Percentiles rank a stretch among this genome's conserved stretches.
phyloP scores from a whole-genome alignment of 2,113 vertebrate genomes.

The Piprites chloris region DNA sequence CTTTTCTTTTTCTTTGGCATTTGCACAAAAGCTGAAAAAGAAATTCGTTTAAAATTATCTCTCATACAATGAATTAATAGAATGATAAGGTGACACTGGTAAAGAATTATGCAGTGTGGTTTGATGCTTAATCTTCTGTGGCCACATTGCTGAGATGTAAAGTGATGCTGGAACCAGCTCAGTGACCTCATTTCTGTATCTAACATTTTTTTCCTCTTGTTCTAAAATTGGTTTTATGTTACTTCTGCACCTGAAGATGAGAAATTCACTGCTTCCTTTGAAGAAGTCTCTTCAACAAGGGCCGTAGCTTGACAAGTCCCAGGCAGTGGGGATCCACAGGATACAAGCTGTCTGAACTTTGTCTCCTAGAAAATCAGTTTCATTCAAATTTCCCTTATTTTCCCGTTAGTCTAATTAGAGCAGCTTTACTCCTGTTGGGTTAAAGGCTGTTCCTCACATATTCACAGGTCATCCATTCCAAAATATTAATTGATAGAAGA shows the following conservation, averaged over 20 bases:
- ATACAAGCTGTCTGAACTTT: background rate
- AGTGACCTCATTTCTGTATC: background rate
- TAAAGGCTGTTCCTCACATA: constrained; percentile 15
- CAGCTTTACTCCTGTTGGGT: constrained; percentile 16
- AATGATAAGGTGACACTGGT: constrained; percentile 30
- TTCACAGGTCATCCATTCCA: background rate
- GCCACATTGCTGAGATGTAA: constrained; percentile 3
- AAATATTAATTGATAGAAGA: constrained; percentile 4
- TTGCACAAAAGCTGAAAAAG: constrained; percentile 18
- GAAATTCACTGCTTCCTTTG: background rate
- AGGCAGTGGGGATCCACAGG: background rate
- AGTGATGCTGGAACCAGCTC: background rate
- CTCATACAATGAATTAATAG: background rate
- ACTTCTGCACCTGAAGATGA: background rate
- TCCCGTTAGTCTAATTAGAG: background rate
- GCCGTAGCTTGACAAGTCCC: background rate
- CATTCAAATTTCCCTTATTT: constrained; percentile 28
- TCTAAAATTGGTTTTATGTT: background rate
- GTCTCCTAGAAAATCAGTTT: background rate
- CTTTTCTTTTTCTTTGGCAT: constrained; percentile 17
- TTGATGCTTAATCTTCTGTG: constrained; percentile 41
- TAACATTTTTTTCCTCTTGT: background rate
- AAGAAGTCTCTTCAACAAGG: background rate
- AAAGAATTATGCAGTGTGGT: constrained; percentile 4
- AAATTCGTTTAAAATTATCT: constrained; percentile 40